These are phyloP conservation scores for Lamellibrachia luymesi DNA, from an alignment of 1,140 invertebrate species.

Conservation along the genomic window DNA sequence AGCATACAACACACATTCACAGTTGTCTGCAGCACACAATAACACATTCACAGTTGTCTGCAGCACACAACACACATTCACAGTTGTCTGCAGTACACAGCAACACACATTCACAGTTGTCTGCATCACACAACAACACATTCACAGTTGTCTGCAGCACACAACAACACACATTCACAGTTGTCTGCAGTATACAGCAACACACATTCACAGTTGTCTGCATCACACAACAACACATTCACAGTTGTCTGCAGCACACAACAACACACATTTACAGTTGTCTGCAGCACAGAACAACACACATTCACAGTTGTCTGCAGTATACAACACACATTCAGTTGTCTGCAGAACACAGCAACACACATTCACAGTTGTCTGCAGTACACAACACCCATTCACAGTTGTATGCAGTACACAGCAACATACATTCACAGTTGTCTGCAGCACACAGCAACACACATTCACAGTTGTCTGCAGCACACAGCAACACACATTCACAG, in stretches of 20 bases:
- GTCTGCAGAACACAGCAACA: not conserved
- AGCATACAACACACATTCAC: too few species aligned
- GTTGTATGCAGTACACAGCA: not conserved
- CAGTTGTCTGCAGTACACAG: not conserved
- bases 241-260: not conserved
- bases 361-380: not conserved
- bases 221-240: too few species aligned
- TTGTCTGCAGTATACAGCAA: not conserved
- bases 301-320: not conserved
- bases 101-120: not conserved
- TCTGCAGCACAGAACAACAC: not conserved
- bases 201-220: too few species aligned
- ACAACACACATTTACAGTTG: not conserved
- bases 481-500: too few species aligned
- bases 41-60: too few species aligned
- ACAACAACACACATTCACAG: not conserved
- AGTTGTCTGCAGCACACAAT: too few species aligned
- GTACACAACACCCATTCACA: not conserved
- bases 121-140: not conserved
- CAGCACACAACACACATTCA: not conserved
- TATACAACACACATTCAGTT: not conserved
- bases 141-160: not conserved
- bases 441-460: conserved; percentile 4
- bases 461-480: not conserved
- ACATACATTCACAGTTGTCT: not conserved